Evolutionary conservation across 2,797 vertebrate species (phyloP).

Genomic region (Amblyraja radiata): DNA sequence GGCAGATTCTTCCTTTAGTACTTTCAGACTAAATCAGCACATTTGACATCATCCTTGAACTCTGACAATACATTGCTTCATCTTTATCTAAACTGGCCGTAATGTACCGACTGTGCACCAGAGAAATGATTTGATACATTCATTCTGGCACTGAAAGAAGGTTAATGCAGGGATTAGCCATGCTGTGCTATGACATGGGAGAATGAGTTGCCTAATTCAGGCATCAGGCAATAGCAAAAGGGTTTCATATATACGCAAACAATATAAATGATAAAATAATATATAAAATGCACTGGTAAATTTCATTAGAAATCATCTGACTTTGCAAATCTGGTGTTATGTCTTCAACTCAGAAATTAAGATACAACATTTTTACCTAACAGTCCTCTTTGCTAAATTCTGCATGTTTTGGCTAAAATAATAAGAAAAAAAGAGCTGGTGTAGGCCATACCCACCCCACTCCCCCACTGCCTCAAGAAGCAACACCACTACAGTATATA

Average conservation of each 20-base stretch:
- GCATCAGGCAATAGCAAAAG: neutral
- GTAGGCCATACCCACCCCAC: too few species aligned
- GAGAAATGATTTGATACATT: neutral
- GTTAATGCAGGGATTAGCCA: neutral
- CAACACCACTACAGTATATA: too few species aligned
- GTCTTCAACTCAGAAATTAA: neutral
- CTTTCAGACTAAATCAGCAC: neutral
- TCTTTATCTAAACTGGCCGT: neutral
- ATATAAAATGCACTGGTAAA: neutral
- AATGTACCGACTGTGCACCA: neutral
- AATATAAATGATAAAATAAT: neutral
- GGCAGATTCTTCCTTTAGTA: neutral
- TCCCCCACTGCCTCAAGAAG: too few species aligned
- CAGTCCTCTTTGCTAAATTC: too few species aligned
- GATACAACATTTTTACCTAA: too few species aligned
- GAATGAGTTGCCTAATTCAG: neutral
- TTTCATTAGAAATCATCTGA: neutral
- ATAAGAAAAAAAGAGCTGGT: too few species aligned
- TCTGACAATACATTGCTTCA: neutral
- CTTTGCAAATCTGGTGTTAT: neutral
- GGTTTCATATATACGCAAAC: neutral
- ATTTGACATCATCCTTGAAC: neutral
- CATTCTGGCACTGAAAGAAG: neutral
- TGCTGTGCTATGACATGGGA: neutral
- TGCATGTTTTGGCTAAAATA: too few species aligned